Evolutionary conservation across 2,113 vertebrate genomes (phyloP).

Genomic region (Leuciscus idus): DNA sequence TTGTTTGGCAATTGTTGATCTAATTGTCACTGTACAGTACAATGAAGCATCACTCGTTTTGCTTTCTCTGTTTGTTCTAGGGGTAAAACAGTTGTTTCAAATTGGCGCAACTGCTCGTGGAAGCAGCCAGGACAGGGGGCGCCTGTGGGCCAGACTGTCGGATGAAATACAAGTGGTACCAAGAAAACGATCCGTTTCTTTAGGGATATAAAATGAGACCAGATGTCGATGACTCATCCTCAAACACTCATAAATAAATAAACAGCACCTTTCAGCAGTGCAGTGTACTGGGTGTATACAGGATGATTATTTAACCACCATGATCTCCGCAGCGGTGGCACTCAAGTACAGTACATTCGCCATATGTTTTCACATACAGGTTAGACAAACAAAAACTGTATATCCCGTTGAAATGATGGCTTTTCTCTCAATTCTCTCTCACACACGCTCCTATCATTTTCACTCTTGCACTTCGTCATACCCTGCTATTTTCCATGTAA

Average conservation of each 20-base stretch:
- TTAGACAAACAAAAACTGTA: background rate
- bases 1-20: background rate
- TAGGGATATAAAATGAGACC: constrained; percentile 58
- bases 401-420: background rate
- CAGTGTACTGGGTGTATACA: background rate
- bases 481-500: background rate
- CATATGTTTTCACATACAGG: constrained; percentile 8
- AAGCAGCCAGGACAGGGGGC: constrained; percentile 24
- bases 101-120: background rate
- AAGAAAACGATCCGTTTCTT: constrained; percentile 4
- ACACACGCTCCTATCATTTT: background rate
- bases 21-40: background rate
- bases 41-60: too few species aligned
- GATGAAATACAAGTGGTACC: constrained; percentile 47
- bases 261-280: constrained; percentile 2
- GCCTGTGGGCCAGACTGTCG: constrained; percentile 67
- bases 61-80: background rate
- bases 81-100: background rate
- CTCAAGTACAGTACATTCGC: background rate
- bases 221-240: constrained; percentile 61
- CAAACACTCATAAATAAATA: constrained; percentile 28
- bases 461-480: background rate
- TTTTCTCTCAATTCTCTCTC: background rate
- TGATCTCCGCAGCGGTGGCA: constrained; percentile 26
- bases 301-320: constrained; percentile 7